These are phyloP conservation scores for Chamaea fasciata DNA, from an alignment of 2,113 vertebrate species.

Conservation along the genomic window DNA sequence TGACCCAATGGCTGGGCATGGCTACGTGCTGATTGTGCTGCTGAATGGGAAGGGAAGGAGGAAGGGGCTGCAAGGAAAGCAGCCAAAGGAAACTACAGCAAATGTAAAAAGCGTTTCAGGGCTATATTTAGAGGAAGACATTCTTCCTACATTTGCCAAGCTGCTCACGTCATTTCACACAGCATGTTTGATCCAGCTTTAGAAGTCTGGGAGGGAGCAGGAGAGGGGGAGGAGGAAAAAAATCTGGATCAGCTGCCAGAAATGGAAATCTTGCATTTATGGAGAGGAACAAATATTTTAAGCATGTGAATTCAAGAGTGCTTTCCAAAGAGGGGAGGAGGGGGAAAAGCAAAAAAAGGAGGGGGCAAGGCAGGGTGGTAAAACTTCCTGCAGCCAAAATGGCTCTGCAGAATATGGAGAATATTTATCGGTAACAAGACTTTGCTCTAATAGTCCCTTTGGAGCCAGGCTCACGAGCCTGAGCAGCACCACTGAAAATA, in stretches of 20 bases:
- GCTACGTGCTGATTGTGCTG: not conserved
- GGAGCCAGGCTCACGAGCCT: not conserved
- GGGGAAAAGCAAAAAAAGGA: rapidly evolving
- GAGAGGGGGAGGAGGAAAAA: rapidly evolving
- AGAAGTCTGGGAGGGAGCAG: not conserved
- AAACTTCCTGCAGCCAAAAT: not conserved
- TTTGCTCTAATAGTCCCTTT: not conserved
- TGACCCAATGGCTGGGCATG: not conserved
- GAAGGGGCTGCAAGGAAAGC: conserved; percentile 21
- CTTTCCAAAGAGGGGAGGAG: not conserved
- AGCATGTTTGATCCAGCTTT: conserved; percentile 36
- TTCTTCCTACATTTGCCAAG: conserved; percentile 33
- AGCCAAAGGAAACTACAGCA: conserved; percentile 12
- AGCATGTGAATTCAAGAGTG: conserved; percentile 5
- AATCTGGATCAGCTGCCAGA: conserved; percentile 28
- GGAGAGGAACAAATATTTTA: conserved; percentile 10
- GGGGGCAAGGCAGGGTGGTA: not conserved
- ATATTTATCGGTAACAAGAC: not conserved
- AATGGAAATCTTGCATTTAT: conserved; percentile 46
- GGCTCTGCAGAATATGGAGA: not conserved
- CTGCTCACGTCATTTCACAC: conserved; percentile 42
- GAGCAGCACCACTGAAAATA: not conserved
- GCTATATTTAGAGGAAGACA: conserved; percentile 58
- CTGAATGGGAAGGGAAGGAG: not conserved
- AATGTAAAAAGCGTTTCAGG: conserved; percentile 17